phyloP scores from a whole-genome alignment of 2,113 vertebrate genomes.

The Istiophorus platypterus region DNA sequence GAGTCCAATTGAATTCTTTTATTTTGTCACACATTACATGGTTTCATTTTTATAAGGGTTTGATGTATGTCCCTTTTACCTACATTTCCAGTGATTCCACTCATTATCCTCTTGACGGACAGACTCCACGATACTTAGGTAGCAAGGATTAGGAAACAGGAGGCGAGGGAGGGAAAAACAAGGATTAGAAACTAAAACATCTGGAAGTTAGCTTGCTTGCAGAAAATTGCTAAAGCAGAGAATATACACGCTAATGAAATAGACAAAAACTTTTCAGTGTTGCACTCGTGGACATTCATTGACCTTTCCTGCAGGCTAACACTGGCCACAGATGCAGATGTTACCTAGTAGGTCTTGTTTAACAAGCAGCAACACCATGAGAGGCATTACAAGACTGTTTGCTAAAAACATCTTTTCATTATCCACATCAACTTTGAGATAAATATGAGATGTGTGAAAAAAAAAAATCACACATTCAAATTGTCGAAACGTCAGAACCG shows the following conservation, averaged over 20 bases:
- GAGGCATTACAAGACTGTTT: background rate
- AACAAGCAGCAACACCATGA: background rate
- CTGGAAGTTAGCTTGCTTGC: slow-evolving; percentile 51
- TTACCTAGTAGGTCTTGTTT: background rate
- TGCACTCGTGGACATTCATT: background rate
- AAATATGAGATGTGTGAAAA: background rate
- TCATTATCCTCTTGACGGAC: slow-evolving; percentile 40
- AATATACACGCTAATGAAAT: slow-evolving; percentile 36
- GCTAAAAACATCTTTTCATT: background rate
- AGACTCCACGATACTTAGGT: slow-evolving; percentile 24
- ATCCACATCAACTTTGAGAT: slow-evolving; percentile 4
- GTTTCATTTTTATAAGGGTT: background rate
- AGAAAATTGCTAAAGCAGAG: slow-evolving; percentile 15
- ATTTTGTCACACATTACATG: background rate
- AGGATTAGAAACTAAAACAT: slow-evolving; percentile 71
- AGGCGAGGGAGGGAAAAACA: slow-evolving; percentile 34
- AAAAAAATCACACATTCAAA: background rate
- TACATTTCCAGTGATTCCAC: slow-evolving; percentile 32
- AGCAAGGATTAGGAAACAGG: slow-evolving; percentile 65
- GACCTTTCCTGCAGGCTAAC: background rate
- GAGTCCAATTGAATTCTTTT: background rate
- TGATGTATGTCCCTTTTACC: slow-evolving; percentile 16
- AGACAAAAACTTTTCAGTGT: slow-evolving; percentile 3
- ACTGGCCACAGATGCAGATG: background rate
- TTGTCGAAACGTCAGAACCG: background rate